A percentile compares a stretch with the other conserved stretches of the same genome.
Conservation (phyloP, 2,797 vertebrate species). For the Saxicola maurus region DNA sequence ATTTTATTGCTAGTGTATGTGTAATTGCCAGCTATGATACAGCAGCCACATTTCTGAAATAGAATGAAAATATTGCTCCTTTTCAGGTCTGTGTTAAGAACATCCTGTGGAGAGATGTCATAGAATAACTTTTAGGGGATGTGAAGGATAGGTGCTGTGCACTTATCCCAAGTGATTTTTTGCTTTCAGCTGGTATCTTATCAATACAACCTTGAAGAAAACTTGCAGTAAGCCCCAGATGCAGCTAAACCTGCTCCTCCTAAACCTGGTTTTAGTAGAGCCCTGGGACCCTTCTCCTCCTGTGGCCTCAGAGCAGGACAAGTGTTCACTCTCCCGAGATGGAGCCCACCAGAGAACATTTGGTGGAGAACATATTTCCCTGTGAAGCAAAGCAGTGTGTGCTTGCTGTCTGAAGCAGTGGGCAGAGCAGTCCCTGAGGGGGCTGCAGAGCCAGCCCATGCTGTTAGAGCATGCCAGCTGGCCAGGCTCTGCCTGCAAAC, state of each 20-base stretch:
- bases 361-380: background rate
- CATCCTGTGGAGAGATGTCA: background rate
- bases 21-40: background rate
- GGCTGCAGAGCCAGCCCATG: background rate
- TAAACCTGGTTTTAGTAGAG: background rate
- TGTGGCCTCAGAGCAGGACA: fast-evolving
- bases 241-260: background rate
- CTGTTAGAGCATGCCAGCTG: fast-evolving
- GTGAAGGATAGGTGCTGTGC: background rate
- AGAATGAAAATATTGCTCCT: background rate
- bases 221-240: background rate
- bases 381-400: background rate
- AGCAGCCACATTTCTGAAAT: background rate
- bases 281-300: background rate
- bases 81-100: background rate
- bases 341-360: background rate
- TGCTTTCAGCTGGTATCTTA: background rate
- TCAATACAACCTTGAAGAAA: background rate
- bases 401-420: background rate
- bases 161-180: background rate
- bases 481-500: background rate
- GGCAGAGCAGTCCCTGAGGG: background rate
- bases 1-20: background rate
- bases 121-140: background rate
- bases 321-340: fast-evolving